Evolutionary conservation across 2,797 vertebrate genomes (phyloP).

Genomic region (Peromyscus nudipes): DNA sequence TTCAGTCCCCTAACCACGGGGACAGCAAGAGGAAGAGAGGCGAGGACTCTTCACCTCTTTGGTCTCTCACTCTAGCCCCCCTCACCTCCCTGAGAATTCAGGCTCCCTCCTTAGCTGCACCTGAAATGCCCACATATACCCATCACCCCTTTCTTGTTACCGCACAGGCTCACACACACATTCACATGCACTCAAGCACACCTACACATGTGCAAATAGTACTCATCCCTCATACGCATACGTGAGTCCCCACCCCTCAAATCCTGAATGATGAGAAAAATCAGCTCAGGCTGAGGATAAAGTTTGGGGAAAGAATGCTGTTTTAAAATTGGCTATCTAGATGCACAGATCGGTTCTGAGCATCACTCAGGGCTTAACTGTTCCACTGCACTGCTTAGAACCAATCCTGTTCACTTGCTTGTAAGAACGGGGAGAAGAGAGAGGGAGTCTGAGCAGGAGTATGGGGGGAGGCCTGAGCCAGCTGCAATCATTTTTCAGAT

Average conservation of each 20-base stretch:
- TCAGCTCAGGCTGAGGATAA: neutral
- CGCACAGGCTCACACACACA: neutral
- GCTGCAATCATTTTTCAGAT: neutral
- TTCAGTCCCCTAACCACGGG: accelerated
- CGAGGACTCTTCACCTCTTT: neutral
- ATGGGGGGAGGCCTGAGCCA: neutral
- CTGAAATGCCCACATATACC: neutral
- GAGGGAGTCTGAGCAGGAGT: no score
- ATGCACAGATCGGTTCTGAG: neutral
- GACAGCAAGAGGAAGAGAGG: neutral
- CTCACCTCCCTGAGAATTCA: neutral
- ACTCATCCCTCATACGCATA: neutral
- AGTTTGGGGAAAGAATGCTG: neutral
- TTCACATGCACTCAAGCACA: neutral
- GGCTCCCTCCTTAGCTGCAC: no score
- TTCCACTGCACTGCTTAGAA: neutral
- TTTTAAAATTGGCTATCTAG: neutral
- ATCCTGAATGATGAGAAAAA: neutral
- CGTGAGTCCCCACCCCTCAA: neutral
- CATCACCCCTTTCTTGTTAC: neutral
- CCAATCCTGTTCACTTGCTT: no score
- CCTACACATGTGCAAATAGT: neutral
- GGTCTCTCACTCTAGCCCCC: neutral
- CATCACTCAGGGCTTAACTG: neutral
- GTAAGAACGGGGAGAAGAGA: neutral